These are phyloP conservation scores for Bombus sibiricus DNA, from an alignment of 1,140 invertebrate genomes.

Conservation along the genomic window DNA sequence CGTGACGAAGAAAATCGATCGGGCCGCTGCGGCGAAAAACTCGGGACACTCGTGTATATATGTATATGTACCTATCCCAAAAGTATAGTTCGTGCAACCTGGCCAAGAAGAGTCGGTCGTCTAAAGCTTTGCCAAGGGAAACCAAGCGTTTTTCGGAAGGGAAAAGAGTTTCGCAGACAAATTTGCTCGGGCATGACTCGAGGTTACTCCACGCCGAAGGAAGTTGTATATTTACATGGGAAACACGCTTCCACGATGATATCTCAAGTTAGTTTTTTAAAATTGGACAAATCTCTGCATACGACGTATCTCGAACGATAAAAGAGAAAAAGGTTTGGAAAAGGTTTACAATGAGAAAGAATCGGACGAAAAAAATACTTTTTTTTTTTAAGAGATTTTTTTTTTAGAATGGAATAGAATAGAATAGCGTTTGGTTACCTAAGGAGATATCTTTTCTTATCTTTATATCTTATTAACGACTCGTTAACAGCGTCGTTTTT, in stretches of 20 bases:
- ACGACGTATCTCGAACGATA: neutral
- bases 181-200: neutral
- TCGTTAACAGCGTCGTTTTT: too few relatives aligned
- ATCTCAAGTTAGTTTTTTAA: neutral
- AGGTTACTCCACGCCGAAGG: neutral
- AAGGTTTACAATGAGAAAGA: neutral
- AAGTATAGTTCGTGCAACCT: neutral
- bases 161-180: neutral
- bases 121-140: neutral
- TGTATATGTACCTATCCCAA: fast-evolving
- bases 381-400: too few relatives aligned
- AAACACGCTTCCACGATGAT: neutral
- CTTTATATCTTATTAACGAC: too few relatives aligned
- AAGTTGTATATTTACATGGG: slow-evolving; percentile 3
- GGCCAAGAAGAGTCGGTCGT: neutral
- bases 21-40: slow-evolving; percentile 1
- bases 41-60: neutral
- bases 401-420: too few relatives aligned
- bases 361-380: neutral
- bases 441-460: too few relatives aligned
- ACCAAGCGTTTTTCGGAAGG: neutral
- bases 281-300: neutral
- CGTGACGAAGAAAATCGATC: slow-evolving; percentile 5
- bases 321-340: neutral
- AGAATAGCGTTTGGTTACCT: too few relatives aligned